Evolutionary conservation across 2,113 vertebrate species (phyloP).

Genomic region (Dasyurus viverrinus): DNA sequence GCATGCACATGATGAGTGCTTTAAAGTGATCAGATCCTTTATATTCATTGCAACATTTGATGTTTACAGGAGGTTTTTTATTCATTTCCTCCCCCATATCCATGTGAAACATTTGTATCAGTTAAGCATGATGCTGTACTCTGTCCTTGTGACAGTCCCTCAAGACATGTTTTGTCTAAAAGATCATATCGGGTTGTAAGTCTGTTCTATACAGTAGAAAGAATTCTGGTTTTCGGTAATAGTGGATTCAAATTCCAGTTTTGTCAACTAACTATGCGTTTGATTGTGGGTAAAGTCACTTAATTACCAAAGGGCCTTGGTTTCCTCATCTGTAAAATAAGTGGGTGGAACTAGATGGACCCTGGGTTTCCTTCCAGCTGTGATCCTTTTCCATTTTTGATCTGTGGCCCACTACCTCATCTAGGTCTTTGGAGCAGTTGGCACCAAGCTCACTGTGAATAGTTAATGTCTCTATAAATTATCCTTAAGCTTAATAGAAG

Average conservation of each 20-base stretch:
- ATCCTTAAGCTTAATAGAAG: not conserved
- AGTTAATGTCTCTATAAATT: not conserved
- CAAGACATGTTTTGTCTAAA: not conserved
- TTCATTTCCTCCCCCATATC: not conserved
- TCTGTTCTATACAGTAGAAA: not conserved
- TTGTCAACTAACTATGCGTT: not conserved
- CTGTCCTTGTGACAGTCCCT: not conserved
- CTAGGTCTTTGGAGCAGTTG: not conserved
- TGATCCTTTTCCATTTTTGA: not conserved
- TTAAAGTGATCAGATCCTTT: not conserved
- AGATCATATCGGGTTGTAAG: not conserved
- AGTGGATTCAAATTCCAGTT: not conserved
- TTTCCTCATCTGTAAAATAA: not conserved
- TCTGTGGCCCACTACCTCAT: not conserved
- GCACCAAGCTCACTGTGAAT: not conserved
- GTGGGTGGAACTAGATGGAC: fast-evolving
- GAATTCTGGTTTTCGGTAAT: not conserved
- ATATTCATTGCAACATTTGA: not conserved
- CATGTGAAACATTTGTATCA: not conserved
- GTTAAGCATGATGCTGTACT: not conserved
- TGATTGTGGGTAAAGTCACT: not conserved
- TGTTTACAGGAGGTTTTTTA: not conserved
- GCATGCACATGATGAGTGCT: not conserved
- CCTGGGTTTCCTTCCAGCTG: not conserved
- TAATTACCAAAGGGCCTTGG: not conserved